Base-by-base conservation (phyloP, 2,113 vertebrate genomes). In the Megatriorchis doriae region DNA sequence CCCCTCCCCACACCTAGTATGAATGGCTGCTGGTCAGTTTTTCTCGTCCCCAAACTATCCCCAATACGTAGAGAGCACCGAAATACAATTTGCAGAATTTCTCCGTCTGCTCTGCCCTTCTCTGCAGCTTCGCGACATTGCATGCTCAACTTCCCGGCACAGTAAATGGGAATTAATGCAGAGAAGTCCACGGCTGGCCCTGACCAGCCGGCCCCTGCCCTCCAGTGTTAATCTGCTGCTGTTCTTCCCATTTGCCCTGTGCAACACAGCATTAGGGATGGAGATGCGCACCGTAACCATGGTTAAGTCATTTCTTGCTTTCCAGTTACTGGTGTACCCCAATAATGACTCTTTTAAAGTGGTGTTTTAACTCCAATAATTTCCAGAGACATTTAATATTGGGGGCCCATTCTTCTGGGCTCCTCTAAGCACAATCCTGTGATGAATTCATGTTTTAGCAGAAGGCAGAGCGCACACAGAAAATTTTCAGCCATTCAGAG, bases 381-480 rank as follows among this genome's bases (percentile, higher is more conserved):
- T 91, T 93, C 81, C n/a, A 59, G 66, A 92, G 43, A 58, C 4
- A 9, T 43, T 72, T 72, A 91, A 56, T 23, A 72, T 48, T 26
- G n/a, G 42, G 9, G 81, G 7, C 11, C 67, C 59, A 9, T 50
- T 88, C 59, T 94, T 45, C 43, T 68, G 59, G 72, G n/a, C 52
- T 93, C 65, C 88, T 81, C 34, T 25, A 29, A 70, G 84, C 25
- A 68, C 18, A 81, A 22, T 14, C 73, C 85, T 19, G 29, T 14
- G 71, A 59, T 16, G 31, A 80, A 59, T 86, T 79, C 27, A 10
- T 7, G 34, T 52, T 94, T 80, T 52, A 94, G 77, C 72, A 42
- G 66, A 82, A 92, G 77, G 66, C 86, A 93, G 89, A 82, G 80
- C 3, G 20, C 72, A 42, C 93, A 56, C 15, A 85, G 87, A 70